phyloP scores from a whole-genome alignment of 2,113 vertebrate species.

The Neotragus moschatus region DNA sequence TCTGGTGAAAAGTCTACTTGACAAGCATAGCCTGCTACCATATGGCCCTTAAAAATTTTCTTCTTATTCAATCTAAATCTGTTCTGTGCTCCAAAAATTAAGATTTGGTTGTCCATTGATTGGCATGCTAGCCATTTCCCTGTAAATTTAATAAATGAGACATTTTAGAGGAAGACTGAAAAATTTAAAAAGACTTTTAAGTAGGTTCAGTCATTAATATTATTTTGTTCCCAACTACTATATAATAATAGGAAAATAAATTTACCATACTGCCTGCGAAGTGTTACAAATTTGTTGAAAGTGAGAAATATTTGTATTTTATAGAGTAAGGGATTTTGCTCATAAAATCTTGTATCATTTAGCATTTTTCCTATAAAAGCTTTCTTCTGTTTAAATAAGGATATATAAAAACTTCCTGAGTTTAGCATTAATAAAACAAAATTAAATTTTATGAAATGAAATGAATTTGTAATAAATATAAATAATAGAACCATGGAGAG shows the following conservation, averaged over 20 bases:
- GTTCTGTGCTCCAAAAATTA: slow-evolving; percentile 99
- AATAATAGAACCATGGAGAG: not conserved
- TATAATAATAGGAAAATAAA: not conserved
- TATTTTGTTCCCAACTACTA: not conserved
- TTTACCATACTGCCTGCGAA: not conserved
- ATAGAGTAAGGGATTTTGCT: not conserved
- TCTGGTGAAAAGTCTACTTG: slow-evolving; percentile 99
- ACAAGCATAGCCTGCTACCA: slow-evolving; percentile 98
- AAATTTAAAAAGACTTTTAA: not conserved
- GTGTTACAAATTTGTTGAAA: not conserved
- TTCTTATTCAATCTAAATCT: slow-evolving; percentile 99
- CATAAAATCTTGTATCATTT: not conserved
- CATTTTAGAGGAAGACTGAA: slow-evolving; percentile 19
- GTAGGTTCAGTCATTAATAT: not conserved
- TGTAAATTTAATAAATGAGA: slow-evolving; percentile 69
- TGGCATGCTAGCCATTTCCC: slow-evolving; percentile 99
- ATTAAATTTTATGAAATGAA: slow-evolving; percentile 14
- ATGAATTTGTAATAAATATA: not conserved
- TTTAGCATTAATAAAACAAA: not conserved
- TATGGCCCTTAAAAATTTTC: slow-evolving; percentile 99
- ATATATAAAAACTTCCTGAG: not conserved
- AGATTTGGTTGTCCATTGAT: slow-evolving; percentile 99
- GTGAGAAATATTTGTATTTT: not conserved
- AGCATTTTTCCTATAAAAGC: not conserved
- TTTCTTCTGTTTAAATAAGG: not conserved